These are phyloP conservation scores for Slavum lentiscoides DNA, from an alignment of 2,888 invertebrate species.

Conservation along the genomic window DNA sequence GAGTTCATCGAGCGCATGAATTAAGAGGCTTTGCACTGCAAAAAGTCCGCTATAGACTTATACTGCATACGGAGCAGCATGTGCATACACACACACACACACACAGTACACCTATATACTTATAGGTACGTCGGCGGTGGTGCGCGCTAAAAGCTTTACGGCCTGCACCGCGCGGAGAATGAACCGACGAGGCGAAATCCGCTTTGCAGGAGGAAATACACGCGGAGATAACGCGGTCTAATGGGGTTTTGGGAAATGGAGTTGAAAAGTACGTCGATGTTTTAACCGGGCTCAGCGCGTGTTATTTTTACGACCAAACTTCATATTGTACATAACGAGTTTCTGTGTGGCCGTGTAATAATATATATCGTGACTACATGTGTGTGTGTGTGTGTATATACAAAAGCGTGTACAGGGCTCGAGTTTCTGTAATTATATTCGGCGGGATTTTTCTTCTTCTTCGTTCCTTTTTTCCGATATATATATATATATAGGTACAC, in stretches of 20 bases:
- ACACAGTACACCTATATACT: not conserved
- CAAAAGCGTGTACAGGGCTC: no score
- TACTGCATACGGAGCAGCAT: not conserved
- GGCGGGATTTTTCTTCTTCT: no score
- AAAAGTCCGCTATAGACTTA: slow-evolving; percentile 46
- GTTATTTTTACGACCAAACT: slow-evolving; percentile 18
- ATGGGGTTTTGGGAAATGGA: slow-evolving; percentile 51
- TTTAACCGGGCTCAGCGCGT: slow-evolving; percentile 35
- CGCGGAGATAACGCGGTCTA: slow-evolving; percentile 38
- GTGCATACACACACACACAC: not conserved
- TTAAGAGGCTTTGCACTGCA: slow-evolving; percentile 48
- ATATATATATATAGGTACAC: not conserved
- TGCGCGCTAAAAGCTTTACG: slow-evolving; percentile 45
- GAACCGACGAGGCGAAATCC: slow-evolving; percentile 43
- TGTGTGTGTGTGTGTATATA: no score
- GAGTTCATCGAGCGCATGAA: slow-evolving; percentile 50
- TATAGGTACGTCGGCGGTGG: not conserved
- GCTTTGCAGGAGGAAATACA: slow-evolving; percentile 34
- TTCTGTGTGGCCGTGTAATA: no score
- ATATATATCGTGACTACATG: no score
- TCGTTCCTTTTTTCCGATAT: no score
- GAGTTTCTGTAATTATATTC: no score
- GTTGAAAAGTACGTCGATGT: slow-evolving; percentile 51
- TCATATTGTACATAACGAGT: not conserved
- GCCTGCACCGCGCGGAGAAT: not conserved